A percentile compares a stretch with the other conserved stretches of the same genome.
Conservation (phyloP, 92 coral and sea anemone genomes). For the Parazoanthus swiftii region DNA sequence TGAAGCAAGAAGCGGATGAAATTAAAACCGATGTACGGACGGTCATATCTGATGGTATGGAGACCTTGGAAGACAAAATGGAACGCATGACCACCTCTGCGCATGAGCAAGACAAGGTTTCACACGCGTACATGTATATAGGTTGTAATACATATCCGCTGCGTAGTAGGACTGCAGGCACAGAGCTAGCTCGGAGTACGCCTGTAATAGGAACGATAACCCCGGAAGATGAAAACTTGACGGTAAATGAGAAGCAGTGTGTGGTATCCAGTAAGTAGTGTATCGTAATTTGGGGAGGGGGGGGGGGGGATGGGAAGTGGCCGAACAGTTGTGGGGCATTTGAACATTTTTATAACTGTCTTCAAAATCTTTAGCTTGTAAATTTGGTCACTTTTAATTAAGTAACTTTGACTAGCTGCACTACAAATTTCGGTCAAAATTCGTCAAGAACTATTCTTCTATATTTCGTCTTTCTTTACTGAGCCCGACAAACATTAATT, state of each 20-base stretch:
- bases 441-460: too few species aligned
- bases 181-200: slow-evolving; percentile 25
- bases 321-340: too few species aligned
- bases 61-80: slow-evolving; percentile 58
- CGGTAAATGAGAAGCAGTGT: slow-evolving; percentile 15
- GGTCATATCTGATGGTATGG: slow-evolving; percentile 57
- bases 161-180: neutral
- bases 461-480: too few species aligned
- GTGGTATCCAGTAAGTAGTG: slow-evolving; percentile 29
- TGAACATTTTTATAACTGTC: too few species aligned
- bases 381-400: too few species aligned
- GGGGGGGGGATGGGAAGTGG: too few species aligned
- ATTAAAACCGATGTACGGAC: slow-evolving; percentile 70
- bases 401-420: too few species aligned
- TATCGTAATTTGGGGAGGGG: too few species aligned
- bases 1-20: slow-evolving; percentile 73
- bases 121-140: slow-evolving; percentile 35
- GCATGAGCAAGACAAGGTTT: slow-evolving; percentile 4
- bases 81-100: slow-evolving; percentile 41
- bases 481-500: too few species aligned
- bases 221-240: neutral
- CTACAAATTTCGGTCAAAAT: too few species aligned
- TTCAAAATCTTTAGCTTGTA: too few species aligned
- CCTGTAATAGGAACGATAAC: slow-evolving; percentile 13
- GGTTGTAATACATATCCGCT: slow-evolving; percentile 5